A percentile compares a stretch with the other conserved stretches of the same genome.
These are phyloP conservation scores for Drosophila meridiana DNA, from an alignment of 2,888 invertebrate species.

Conservation along the genomic window DNA sequence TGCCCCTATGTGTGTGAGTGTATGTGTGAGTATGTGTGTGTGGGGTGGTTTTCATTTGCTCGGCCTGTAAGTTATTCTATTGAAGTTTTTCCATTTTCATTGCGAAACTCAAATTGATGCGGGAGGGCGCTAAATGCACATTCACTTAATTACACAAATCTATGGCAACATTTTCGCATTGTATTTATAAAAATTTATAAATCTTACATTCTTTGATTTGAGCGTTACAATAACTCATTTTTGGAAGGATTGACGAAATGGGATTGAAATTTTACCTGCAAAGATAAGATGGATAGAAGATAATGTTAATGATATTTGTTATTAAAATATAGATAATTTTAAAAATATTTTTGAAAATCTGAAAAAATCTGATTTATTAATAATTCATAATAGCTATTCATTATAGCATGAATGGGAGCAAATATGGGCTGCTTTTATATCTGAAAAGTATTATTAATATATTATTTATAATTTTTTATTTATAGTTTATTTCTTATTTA, in stretches of 20 bases:
- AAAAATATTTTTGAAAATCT: no score
- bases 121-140: slow-evolving; percentile 35
- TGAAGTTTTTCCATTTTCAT: slow-evolving; percentile 56
- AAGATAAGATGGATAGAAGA: slow-evolving; percentile 35
- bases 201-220: slow-evolving; percentile 23
- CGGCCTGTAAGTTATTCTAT: slow-evolving; percentile 17
- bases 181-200: slow-evolving; percentile 20
- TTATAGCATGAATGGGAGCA: no score
- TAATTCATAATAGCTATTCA: no score
- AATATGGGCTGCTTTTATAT: no score
- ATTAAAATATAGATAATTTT: no score
- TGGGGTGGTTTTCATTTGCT: slow-evolving; percentile 63
- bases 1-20: slow-evolving; percentile 9
- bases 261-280: slow-evolving; percentile 56
- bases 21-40: slow-evolving; percentile 19
- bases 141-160: slow-evolving; percentile 47
- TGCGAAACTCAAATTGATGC: slow-evolving; percentile 30
- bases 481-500: no score
- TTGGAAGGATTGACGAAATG: background rate
- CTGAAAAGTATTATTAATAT: no score
- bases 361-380: no score
- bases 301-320: slow-evolving; percentile 7
- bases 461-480: no score
- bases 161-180: slow-evolving; percentile 6
- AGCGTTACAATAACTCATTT: background rate